Base-by-base conservation (phyloP, 2,888 invertebrate genomes). In the Machimus rusticus region DNA sequence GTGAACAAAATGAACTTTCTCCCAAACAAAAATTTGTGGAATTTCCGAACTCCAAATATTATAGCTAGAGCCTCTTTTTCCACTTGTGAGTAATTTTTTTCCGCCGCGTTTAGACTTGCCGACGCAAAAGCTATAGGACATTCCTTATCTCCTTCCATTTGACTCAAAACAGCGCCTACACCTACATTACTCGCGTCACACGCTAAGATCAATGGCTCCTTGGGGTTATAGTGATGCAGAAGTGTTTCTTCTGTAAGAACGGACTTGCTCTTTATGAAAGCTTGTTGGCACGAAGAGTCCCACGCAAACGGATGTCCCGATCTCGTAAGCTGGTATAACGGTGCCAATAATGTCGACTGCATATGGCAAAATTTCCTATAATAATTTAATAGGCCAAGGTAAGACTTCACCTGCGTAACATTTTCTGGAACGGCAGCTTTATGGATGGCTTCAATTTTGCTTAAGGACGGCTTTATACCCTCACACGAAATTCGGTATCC, bases 1-100 rank as follows among this genome's bases (percentile, higher is more conserved):
- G 66, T 82, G 43, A n/a, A 82, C 31, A 57, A 34, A 8, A 14
- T 19, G 8, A 82, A 66, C 31, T 66, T 82, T 8, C 37, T 31
- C 3, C 66, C 86, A 12, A 82, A 12, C 12, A 88, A 37, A 77
- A 66, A 88, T 74, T 88, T 87, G 31, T 87, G 39, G 51, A 86
- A 87, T 39, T 76, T 87, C 19, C 81, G 74, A 23, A 88, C 84
- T 0, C 85, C 87, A 76, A 88, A 88, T 79, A 87, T 86, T 82
- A 5, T 87, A 28, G 86, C 87, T 14, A 88, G 74, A 8, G 87
- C 85, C 82, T 88, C 87, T 55, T 79, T 86, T 43, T 88, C 78
- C 19, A 87, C 46, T 87, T 87, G 88, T 2, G 86, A 88, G 34
- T 88, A 88, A 39, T 87, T 88, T 46, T 51, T 76, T 23, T 88